These are phyloP conservation scores for Zoroaster sp. DNA, from an alignment of 53 echinoderm and acorn worm genomes.

Conservation along the genomic window DNA sequence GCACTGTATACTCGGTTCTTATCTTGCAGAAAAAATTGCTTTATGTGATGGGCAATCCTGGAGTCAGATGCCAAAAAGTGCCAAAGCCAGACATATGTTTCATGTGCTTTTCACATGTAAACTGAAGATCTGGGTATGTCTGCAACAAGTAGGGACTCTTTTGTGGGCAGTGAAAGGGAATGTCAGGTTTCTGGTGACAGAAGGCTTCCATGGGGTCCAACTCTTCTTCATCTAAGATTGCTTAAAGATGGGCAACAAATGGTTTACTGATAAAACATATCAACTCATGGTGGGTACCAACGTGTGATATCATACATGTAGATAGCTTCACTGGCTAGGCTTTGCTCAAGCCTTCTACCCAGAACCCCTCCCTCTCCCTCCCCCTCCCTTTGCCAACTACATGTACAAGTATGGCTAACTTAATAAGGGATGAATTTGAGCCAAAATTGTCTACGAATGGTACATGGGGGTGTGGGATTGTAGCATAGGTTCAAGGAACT, in stretches of 20 bases:
- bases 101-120: conserved; percentile 7
- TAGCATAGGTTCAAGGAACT: not conserved
- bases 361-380: not conserved
- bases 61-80: conserved; percentile 28
- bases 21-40: not conserved
- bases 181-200: conserved; percentile 19
- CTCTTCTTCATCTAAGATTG: not conserved
- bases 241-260: not conserved
- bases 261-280: not conserved
- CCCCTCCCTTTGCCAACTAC: not conserved
- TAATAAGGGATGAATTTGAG: no score
- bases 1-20: conserved; percentile 2
- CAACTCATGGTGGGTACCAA: not conserved
- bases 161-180: conserved; percentile 38
- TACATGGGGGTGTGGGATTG: no score
- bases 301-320: not conserved
- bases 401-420: no score
- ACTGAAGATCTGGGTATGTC: conserved; percentile 4
- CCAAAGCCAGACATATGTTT: not conserved
- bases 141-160: not conserved
- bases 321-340: not conserved
- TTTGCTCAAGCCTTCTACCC: not conserved
- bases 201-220: not conserved
- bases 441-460: no score
- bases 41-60: not conserved